A percentile compares a stretch with the other conserved stretches of the same genome.
Conservation (phyloP, 2,888 invertebrate species). For the Phyllotreta striolata region DNA sequence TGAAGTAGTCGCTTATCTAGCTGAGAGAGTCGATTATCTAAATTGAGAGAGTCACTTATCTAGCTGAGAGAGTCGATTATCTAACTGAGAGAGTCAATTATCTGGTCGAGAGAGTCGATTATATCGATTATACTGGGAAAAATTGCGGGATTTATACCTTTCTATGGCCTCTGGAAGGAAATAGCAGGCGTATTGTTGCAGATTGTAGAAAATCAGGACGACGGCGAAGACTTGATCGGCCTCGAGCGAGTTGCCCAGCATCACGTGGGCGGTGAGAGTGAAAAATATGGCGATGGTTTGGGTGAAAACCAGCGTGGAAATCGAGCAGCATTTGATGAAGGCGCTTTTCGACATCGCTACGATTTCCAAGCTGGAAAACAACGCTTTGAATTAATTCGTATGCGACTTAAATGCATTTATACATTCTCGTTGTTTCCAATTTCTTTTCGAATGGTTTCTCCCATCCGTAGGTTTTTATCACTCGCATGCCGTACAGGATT, state of each 20-base stretch:
- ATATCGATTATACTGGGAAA: too few relatives aligned
- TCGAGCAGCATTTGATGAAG: constrained; percentile 71
- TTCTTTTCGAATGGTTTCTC: constrained; percentile 74
- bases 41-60: too few relatives aligned
- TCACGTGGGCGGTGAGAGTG: constrained; percentile 79
- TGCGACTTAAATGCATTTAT: constrained; percentile 45
- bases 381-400: not conserved
- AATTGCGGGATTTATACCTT: constrained; percentile 23
- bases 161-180: constrained; percentile 49
- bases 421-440: constrained; percentile 68
- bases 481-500: constrained; percentile 75
- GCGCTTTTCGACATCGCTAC: constrained; percentile 70
- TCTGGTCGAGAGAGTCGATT: not conserved
- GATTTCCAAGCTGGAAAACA: constrained; percentile 66
- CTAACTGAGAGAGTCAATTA: not conserved
- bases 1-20: not conserved
- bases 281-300: constrained; percentile 85
- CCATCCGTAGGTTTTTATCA: constrained; percentile 83
- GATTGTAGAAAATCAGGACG: constrained; percentile 78
- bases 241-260: constrained; percentile 66
- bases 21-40: not conserved
- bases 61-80: too few relatives aligned
- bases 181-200: constrained; percentile 61
- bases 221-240: constrained; percentile 77
- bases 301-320: constrained; percentile 77